A percentile compares a stretch with the other conserved stretches of the same genome.
Evolutionary conservation across 2,797 vertebrate genomes (phyloP).

Genomic region (Merluccius polli): DNA sequence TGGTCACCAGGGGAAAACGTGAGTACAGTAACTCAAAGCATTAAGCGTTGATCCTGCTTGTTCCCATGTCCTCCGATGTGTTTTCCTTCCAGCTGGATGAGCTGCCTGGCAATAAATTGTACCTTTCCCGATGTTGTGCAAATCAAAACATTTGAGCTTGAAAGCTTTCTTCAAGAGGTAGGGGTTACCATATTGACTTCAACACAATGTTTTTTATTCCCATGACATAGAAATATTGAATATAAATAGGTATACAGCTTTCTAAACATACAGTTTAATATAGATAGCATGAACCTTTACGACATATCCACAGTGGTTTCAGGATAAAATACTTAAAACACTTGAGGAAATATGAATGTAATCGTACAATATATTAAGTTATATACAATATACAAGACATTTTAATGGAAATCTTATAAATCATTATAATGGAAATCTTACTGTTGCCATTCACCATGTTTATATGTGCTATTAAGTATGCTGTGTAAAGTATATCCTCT

Average conservation of each 20-base stretch:
- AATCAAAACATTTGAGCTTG: slow-evolving; percentile 49
- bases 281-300: too few relatives aligned
- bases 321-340: too few relatives aligned
- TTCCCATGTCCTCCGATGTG: slow-evolving; percentile 2
- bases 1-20: slow-evolving; percentile 54
- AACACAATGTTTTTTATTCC: too few relatives aligned
- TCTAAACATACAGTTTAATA: too few relatives aligned
- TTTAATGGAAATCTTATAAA: not conserved
- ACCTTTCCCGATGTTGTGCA: slow-evolving; percentile 52
- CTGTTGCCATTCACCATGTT: not conserved
- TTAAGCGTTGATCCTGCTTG: not conserved
- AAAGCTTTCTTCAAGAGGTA: slow-evolving; percentile 57
- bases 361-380: too few relatives aligned
- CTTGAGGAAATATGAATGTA: too few relatives aligned
- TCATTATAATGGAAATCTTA: too few relatives aligned
- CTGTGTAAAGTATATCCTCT: not conserved
- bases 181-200: not conserved
- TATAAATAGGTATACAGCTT: too few relatives aligned
- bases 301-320: too few relatives aligned
- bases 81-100: slow-evolving; percentile 41
- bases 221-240: too few relatives aligned
- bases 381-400: not conserved
- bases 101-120: slow-evolving; percentile 30
- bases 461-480: not conserved
- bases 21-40: slow-evolving; percentile 17